Base-by-base conservation (phyloP, 2,113 vertebrate genomes). In the Poeciliopsis turrubarensis region DNA sequence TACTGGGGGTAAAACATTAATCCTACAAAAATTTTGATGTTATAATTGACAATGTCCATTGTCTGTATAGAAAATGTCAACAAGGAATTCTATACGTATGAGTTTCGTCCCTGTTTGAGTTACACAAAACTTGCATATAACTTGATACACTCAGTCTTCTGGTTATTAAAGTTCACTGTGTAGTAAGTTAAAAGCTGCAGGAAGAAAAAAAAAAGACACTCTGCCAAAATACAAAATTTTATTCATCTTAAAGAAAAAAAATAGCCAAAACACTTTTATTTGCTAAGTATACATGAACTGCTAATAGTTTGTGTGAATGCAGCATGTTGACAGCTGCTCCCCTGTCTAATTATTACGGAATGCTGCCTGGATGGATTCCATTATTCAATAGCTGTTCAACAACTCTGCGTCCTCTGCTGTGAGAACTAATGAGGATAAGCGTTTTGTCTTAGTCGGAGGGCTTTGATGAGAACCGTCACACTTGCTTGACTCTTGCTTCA, bases 371-470 rank as follows among this genome's bases (percentile, higher is more conserved):
- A 9, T 3, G 0, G 4, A 71, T 3, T 10, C 37, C 7, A 96
- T 93, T 57, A 22, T 41, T 57, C 29, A 98, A 78, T 98, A 99
- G 81, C 93, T 95, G 88, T 97, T 96, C 86, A 99, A 86, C 79
- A 98, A 91, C 78, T 97, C 94, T 89, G 96, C 92, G 87, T 99
- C 97, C 76, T 96, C 95, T 65, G 91, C 81, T 31, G 94, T 89
- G 25, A 97, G 88, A 82, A 91, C 82, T n/a, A 93, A 90, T n/a
- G 93, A 77, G 4, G 91, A 89, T 19, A 88, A 92, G 73, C 95
- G 93, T 82, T 97, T 97, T 34, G 91, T 80, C 82, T 97, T 97
- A 34, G 92, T 80, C n/a, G 92, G 83, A 27, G 91, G 93, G 4
- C 86, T 73, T 0, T 77, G 60, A 60, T 70, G 65, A 64, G 51